Base-by-base conservation (phyloP, 2,797 vertebrate species). In the Myripristis jacobus region DNA sequence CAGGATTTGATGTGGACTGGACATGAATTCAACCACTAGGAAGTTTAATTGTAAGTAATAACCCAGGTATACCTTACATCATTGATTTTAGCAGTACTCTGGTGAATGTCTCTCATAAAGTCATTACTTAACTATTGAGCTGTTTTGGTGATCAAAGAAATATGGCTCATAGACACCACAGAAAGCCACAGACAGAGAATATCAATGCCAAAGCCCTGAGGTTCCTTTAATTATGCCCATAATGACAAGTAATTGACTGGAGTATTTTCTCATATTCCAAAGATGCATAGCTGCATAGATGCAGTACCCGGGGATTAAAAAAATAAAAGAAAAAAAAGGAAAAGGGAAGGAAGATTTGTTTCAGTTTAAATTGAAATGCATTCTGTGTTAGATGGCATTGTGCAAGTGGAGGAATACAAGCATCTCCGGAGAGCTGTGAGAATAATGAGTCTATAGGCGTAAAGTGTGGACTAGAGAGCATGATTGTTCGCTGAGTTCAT, bases 301-400 rank as follows among this genome's bases (percentile, higher is more conserved):
- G 12, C 11, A 16, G 16, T 58, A 19, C 9, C 9, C 5, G 43
- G 18, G 18, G 43, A 18, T 16, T 1, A 44, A 16, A 18, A 16
- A 18, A 1, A 41, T 1, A 11, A 12, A 24, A 52, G 15, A 21
- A 25, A 25, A 52, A 19, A 11, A 27, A 24, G 7, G 16, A 7
- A 16, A 3, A 4, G 24, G 16, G 51, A 2, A 24, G 25, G 51
- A 27, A 27, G 24, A 53, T 27, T 27, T 15, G 24, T 27, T 13
- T 24, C 24, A 53, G 5, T 53, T 53, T 27, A 53, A 1, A n/a
- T 64, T 44, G 27, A 38, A 65, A 27, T 70, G 16, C 38, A 51
- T 6, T n/a, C 38, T 51, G 38, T 16, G 34, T 43, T 46, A 12
- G 62, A 6, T 0, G 4, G 3, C 25, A 27, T 15, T 7, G 34